Conservation (phyloP, 2,888 invertebrate genomes). For the Maniola hyperantus region DNA sequence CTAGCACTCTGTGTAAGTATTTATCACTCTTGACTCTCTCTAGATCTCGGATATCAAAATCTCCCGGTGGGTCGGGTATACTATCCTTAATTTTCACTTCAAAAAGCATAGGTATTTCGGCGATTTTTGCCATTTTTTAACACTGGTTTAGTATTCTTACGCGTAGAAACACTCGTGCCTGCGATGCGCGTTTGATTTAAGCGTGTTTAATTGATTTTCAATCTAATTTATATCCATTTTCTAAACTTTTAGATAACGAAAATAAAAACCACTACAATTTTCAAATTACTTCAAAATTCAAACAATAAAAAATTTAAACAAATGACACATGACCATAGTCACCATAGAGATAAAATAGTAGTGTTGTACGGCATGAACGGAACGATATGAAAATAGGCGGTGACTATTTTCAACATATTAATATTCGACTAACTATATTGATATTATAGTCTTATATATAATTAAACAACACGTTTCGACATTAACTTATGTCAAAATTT, state of each 20-base stretch:
- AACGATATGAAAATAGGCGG: too few relatives aligned
- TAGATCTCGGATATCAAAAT: slow-evolving; percentile 87
- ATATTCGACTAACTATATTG: too few relatives aligned
- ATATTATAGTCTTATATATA: too few relatives aligned
- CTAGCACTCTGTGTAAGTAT: slow-evolving; percentile 88
- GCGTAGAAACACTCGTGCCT: not conserved
- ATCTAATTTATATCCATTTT: not conserved
- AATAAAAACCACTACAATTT: too few relatives aligned
- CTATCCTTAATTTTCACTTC: slow-evolving; percentile 61
- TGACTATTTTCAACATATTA: too few relatives aligned
- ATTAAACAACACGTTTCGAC: too few relatives aligned
- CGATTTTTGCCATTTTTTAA: slow-evolving; percentile 61
- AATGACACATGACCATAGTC: too few relatives aligned
- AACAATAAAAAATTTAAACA: not conserved
- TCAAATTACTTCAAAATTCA: too few relatives aligned
- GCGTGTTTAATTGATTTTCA: not conserved
- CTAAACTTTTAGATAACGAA: not conserved
- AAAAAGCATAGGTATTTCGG: slow-evolving; percentile 62
- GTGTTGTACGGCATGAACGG: too few relatives aligned
- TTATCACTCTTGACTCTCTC: slow-evolving; percentile 86
- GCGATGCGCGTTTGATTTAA: too few relatives aligned
- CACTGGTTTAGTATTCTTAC: too few relatives aligned
- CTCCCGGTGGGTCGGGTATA: slow-evolving; percentile 53
- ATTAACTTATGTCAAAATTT: too few relatives aligned
- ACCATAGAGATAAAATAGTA: not conserved